Evolutionary conservation across 1,140 invertebrate genomes (phyloP).

Genomic region (Dryas iulia): DNA sequence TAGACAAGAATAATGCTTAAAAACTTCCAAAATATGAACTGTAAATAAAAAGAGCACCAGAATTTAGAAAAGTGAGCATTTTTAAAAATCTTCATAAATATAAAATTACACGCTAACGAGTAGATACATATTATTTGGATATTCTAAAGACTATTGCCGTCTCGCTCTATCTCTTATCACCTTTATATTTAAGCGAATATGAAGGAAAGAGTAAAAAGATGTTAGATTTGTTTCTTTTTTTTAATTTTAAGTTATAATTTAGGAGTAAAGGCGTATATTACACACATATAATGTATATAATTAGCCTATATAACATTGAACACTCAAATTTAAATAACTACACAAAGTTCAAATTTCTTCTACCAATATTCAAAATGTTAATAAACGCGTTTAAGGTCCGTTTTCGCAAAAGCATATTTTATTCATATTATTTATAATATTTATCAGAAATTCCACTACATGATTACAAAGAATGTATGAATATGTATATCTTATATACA

Average conservation of each 20-base stretch:
- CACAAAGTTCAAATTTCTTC: slow-evolving; percentile 5
- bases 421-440: not conserved
- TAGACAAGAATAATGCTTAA: slow-evolving; percentile 3
- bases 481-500: not conserved
- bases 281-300: slow-evolving; percentile 62
- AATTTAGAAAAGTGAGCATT: slow-evolving; percentile 27
- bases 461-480: not conserved
- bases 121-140: slow-evolving; percentile 2
- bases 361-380: not conserved
- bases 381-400: not conserved
- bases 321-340: slow-evolving; percentile 21
- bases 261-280: slow-evolving; percentile 30
- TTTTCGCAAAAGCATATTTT: not conserved
- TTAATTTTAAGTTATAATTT: not conserved
- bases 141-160: not conserved
- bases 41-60: slow-evolving; percentile 31
- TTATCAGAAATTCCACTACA: not conserved
- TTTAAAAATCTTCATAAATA: not conserved
- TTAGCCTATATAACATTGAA: slow-evolving; percentile 50
- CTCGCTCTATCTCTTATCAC: slow-evolving; percentile 37
- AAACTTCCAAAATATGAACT: slow-evolving; percentile 9
- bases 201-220: slow-evolving; percentile 56
- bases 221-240: slow-evolving; percentile 30
- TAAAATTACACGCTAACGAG: not conserved
- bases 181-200: slow-evolving; percentile 64